Evolutionary conservation across 2,797 vertebrate species (phyloP), one percentile per base, ranked within the genome.

Genomic region (Mus caroli): DNA sequence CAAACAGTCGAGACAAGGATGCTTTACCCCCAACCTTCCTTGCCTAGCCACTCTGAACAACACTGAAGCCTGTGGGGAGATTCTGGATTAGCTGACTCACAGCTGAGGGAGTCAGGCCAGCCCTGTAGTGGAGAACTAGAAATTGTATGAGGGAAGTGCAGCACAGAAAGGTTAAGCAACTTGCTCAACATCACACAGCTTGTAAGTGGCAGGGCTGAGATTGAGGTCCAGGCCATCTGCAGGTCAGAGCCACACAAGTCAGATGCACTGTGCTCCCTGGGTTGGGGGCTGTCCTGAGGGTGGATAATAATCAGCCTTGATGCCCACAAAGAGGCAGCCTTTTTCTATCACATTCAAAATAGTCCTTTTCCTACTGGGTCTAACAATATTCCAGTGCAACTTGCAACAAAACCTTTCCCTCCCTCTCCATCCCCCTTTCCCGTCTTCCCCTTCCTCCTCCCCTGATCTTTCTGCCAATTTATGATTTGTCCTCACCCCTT

Each of bases 211-310:
- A 86, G 60, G 24, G 24, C 13, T 69, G 31, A 56, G 54, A 67
- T 13, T 88, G 50, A 76, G 73, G 24, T 24, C 80, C 73, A 85
- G 37, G 60, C 46, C 50, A 37, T 58, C 71, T 40, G 76, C 11
- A 54, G 17, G 10, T 20, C 34, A 40, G 84, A 85, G 71, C 20
- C 56, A 31, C 8, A 8, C 19, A 0, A 24, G n/a, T 1, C 1
- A 8, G 26, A 13, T 1, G 0, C 15, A 0, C 37, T 3, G 2
- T 3, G 78, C 52, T 52, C 37, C 50, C 37, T 13, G 24, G 67
- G 82, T 52, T 9, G 1, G 2, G 17, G 24, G 15, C 58, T 56
- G 10, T 78, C 34, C 40, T 37, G 34, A 37, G 46, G 20, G 6
- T 75, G 0, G 3, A 40, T 37, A 76, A 79, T 37, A 83, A 69